A percentile compares a stretch with the other conserved stretches of the same genome.
Conservation (phyloP, 1,140 invertebrate genomes). For the Brachionus koreanus region DNA sequence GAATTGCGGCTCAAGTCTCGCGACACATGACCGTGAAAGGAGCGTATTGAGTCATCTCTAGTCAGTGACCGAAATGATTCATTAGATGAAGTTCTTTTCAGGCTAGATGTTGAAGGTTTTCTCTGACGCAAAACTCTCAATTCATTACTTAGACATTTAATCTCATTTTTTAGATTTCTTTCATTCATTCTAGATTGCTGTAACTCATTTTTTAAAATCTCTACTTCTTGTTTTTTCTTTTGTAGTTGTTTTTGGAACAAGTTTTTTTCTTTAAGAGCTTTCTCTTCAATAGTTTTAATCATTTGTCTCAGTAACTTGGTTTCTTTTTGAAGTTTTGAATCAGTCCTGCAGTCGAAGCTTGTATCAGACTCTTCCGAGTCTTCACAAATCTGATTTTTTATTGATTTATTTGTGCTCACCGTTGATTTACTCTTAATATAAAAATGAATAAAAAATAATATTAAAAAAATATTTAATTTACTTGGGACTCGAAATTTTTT, state of each 20-base stretch:
- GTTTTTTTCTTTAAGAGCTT: constrained; percentile 40
- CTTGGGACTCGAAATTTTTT: constrained; percentile 49
- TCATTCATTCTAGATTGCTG: constrained; percentile 12
- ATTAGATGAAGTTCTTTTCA: constrained; percentile 1
- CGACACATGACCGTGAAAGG: not conserved
- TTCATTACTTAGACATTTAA: constrained; percentile 30
- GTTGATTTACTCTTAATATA: not conserved
- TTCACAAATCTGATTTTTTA: not conserved
- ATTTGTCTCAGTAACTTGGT: constrained; percentile 15
- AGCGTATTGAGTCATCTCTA: not conserved
- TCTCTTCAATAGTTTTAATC: constrained; percentile 40
- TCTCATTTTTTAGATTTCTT: constrained; percentile 13
- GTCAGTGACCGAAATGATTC: constrained; percentile 1
- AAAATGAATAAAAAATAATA: constrained; percentile 3
- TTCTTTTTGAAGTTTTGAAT: constrained; percentile 19
- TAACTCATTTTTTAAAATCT: constrained; percentile 25
- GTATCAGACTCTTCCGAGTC: not conserved
- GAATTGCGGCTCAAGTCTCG: not conserved
- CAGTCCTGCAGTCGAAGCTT: not conserved
- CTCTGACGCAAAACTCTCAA: constrained; percentile 10
- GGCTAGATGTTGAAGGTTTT: not conserved
- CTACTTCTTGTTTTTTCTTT: constrained; percentile 43
- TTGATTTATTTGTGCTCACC: not conserved
- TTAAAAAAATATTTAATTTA: constrained; percentile 43
- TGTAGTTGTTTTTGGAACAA: constrained; percentile 26